phyloP scores from a whole-genome alignment of 2,113 vertebrate genomes.

The Oncorhynchus tshawytscha region DNA sequence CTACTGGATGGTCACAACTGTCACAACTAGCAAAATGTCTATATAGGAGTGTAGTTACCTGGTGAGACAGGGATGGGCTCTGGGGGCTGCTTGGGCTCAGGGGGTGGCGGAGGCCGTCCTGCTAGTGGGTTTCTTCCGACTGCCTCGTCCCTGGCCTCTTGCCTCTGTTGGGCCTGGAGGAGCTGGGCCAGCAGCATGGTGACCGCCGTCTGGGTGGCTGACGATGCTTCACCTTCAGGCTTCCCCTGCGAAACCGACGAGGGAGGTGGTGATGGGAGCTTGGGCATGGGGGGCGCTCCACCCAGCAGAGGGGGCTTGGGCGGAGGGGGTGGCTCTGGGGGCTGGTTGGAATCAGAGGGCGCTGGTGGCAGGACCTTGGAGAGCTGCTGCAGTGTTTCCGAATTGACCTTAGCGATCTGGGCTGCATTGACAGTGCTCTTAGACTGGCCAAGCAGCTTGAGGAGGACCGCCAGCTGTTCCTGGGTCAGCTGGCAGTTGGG shows the following conservation, averaged over 20 bases:
- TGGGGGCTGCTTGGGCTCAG: constrained; percentile 81
- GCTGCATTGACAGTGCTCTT: constrained; percentile 82
- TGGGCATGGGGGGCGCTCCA: constrained; percentile 70
- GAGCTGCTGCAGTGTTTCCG: constrained; percentile 90
- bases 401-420: constrained; percentile 91
- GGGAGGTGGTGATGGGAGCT: constrained; percentile 72
- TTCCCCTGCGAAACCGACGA: constrained; percentile 66
- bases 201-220: constrained; percentile 90
- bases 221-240: constrained; percentile 82
- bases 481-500: constrained; percentile 90
- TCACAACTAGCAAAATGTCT: too few species aligned
- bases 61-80: constrained; percentile 83
- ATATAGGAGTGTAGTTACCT: constrained; percentile 60
- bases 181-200: constrained; percentile 94
- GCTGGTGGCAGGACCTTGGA: constrained; percentile 84
- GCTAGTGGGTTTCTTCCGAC: constrained; percentile 63
- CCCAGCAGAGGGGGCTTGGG: constrained; percentile 64
- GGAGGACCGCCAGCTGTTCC: constrained; percentile 91
- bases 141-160: constrained; percentile 40
- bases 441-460: constrained; percentile 90
- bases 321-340: constrained; percentile 66
- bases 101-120: constrained; percentile 57
- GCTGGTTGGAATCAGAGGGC: constrained; percentile 54
- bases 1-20: too few species aligned
- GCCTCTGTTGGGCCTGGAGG: constrained; percentile 81